Evolutionary conservation across 2,888 invertebrate genomes (phyloP), one percentile per base, ranked within the genome.

Genomic region (Anthrax anthrax): DNA sequence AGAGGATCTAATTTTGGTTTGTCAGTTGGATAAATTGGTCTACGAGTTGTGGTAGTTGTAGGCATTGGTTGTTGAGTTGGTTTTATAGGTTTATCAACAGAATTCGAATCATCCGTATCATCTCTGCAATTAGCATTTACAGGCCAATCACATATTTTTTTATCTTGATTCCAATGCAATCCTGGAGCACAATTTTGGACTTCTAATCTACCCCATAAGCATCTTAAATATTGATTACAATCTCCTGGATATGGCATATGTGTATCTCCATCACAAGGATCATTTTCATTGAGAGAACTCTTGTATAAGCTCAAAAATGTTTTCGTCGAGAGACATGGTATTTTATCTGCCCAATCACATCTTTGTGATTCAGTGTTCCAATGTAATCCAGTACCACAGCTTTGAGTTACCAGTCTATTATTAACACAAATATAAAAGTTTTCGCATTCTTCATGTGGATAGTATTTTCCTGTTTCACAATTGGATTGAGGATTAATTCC

Each of bases 401-500:
- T 75, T 57, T 81, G 83, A 0, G 77, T 66, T 3, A 84, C 72
- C 43, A 83, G 65, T n/a, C 74, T 65, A 1, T 78, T 79, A 62
- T 86, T 84, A 12, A 84, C 81, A 60, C 89, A 89, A 18, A 88
- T 77, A 57, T 80, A 80, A 64, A 84, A 88, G 56, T 75, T 77
- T 46, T 77, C 77, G 57, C 88, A 89, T 43, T 77, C 73, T 1
- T 79, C 76, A 57, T 83, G 83, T 0, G 81, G 71, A 58, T 84
- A 84, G 62, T 86, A 88, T 10, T 80, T 75, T 1, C 86, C 88
- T 34, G 78, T 75, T n/a, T 69, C 67, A 60, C 87, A 87, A 4
- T 60, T 58, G 9, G 60, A 61, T 55, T 57, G 62, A 2, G 57
- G 60, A 53, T 48, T 58, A 56, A 47, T 52, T 49, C 43, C 49